Base-by-base conservation (phyloP, 2,797 vertebrate species). In the Rhynchotus rufescens region DNA sequence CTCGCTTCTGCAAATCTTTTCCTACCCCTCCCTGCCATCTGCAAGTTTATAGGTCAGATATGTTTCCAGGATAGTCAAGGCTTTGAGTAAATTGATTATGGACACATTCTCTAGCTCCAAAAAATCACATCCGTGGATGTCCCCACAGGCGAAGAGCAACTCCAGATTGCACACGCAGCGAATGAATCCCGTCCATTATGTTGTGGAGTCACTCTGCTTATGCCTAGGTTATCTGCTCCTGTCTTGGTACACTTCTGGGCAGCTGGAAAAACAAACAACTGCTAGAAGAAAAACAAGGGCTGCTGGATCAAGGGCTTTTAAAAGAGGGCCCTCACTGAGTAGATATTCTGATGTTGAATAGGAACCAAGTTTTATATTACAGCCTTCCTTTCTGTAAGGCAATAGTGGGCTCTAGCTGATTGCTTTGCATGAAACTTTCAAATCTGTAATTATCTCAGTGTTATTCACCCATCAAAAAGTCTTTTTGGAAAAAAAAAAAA, bases 71-170 rank as follows among this genome's bases (percentile, higher is more conserved):
- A 71, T 71, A 82, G 65, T 84, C 71, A 73, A 5, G 86, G 34
- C 56, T 90, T 67, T 60, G 40, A 90, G 57, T n/a, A 89, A 60
- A 71, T 36, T 0, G 0, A 59, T 81, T 81, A 13, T 44, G 3
- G 6, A 12, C 45, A 32, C 0, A 0, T 36, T 28, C 12, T 74
- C 1, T 7, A 61, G 44, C 57, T 15, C 15, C 0, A 0, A 54
- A 19, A 28, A 57, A 42, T 40, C 17, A 4, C 47, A 40, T 11
- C 42, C 28, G 1, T 13, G 3, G 17, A 3, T 52, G 16, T 52
- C 26, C 74, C 56, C 52, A 42, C 22, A 21, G 10, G 54, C 65
- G 82, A 86, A 77, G 25, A 72, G 12, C 65, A 82, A 38, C 12
- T 17, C 57, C 42, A 73, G 11, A 51, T 17, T 9, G 2, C n/a